Conservation (phyloP, 2,888 invertebrate genomes). For the Dioctria rufipes region DNA sequence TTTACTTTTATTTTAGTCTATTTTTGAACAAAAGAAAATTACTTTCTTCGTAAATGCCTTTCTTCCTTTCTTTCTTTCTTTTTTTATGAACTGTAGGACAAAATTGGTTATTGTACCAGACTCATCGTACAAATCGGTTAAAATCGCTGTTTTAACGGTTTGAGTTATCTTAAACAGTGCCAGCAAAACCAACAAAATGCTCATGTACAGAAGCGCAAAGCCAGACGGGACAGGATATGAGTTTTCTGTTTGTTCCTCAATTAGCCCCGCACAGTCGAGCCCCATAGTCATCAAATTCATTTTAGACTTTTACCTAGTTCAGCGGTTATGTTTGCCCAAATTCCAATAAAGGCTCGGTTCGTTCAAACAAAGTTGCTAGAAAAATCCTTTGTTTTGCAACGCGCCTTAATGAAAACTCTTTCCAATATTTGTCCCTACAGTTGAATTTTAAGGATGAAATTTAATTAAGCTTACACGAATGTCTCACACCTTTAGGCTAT, state of each 20-base stretch:
- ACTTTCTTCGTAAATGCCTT: too few species aligned
- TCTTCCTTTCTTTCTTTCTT: too few species aligned
- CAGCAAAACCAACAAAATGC: background rate
- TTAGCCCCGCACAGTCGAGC: background rate
- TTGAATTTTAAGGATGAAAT: conserved; percentile 23
- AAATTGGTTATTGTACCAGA: too few species aligned
- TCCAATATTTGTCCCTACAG: conserved; percentile 41
- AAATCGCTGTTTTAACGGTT: conserved; percentile 9
- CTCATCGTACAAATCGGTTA: background rate
- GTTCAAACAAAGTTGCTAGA: conserved; percentile 17
- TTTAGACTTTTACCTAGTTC: conserved; percentile 29
- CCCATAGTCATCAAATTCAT: conserved; percentile 14
- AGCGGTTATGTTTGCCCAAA: conserved; percentile 24
- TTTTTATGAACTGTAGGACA: too few species aligned
- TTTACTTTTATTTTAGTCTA: conserved; percentile 2
- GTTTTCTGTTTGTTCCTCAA: conserved; percentile 37
- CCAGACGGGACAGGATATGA: conserved; percentile 30
- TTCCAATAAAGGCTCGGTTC: conserved; percentile 32
- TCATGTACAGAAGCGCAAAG: conserved; percentile 6
- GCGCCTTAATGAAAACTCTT: conserved; percentile 14
- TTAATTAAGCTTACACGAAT: conserved; percentile 45
- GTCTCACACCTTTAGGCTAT: too few species aligned
- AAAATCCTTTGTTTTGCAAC: conserved; percentile 9
- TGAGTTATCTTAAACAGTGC: background rate
- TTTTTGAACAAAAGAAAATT: too few species aligned